These are phyloP conservation scores for Urophycis tenuis DNA, from an alignment of 2,797 vertebrate species.

Conservation along the genomic window DNA sequence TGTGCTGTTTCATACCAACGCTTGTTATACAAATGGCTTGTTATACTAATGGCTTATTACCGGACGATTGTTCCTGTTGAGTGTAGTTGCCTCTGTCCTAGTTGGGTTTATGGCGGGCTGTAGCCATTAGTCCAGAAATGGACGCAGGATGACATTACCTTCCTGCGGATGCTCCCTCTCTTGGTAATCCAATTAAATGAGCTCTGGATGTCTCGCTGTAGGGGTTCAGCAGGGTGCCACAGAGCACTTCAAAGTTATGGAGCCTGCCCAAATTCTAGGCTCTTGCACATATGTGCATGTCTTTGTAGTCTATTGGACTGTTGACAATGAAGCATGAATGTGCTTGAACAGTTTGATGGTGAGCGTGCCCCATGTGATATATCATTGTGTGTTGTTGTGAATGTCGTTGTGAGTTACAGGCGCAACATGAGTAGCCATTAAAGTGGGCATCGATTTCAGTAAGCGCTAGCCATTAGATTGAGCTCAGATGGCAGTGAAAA, in stretches of 20 bases:
- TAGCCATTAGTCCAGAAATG: slow-evolving; percentile 45
- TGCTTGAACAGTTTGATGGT: neutral
- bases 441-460: neutral
- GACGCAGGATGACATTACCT: slow-evolving; percentile 53
- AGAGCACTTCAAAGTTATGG: slow-evolving; percentile 22
- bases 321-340: neutral
- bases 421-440: neutral
- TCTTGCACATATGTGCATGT: neutral
- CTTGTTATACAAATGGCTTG: neutral
- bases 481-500: neutral
- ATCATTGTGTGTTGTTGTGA: neutral
- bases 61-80: slow-evolving; percentile 7
- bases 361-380: neutral
- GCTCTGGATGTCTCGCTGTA: slow-evolving; percentile 34
- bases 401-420: neutral
- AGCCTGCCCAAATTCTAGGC: slow-evolving; percentile 12
- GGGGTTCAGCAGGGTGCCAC: slow-evolving; percentile 24
- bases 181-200: slow-evolving; percentile 52
- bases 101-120: slow-evolving; percentile 20
- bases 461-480: neutral
- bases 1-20: neutral
- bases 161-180: slow-evolving; percentile 35
- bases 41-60: neutral
- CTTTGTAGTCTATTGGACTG: neutral
- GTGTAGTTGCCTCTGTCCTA: slow-evolving; percentile 13